Evolutionary conservation across 2,888 invertebrate species (phyloP).

Genomic region (Andrena bicolor): DNA sequence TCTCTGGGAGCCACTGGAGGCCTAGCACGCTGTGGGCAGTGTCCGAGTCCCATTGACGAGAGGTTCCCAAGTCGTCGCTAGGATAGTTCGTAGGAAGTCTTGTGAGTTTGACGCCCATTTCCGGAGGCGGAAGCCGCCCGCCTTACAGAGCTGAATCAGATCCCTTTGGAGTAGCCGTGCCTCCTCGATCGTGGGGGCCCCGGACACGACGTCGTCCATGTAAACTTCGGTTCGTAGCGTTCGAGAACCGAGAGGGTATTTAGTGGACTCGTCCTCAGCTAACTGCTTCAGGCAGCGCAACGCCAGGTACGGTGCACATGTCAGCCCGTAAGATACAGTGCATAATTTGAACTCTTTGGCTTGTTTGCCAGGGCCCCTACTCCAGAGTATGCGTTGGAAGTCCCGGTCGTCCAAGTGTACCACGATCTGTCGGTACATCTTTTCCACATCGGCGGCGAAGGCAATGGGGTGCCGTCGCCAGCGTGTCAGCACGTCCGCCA

Average conservation of each 20-base stretch:
- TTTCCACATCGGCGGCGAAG: not conserved
- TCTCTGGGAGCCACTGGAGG: constrained; percentile 34
- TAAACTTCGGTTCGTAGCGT: constrained; percentile 45
- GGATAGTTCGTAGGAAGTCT: not conserved
- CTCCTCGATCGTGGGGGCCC: constrained; percentile 21
- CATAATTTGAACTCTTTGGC: constrained; percentile 25
- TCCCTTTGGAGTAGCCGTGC: not conserved
- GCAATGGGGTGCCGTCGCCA: too few relatives aligned
- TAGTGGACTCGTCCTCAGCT: constrained; percentile 33
- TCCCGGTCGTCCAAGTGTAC: constrained; percentile 58
- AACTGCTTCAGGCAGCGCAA: constrained; percentile 46
- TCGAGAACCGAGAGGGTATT: constrained; percentile 39
- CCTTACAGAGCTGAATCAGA: constrained; percentile 31
- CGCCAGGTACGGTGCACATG: constrained; percentile 46
- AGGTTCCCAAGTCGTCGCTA: fast-evolving
- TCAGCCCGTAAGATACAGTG: constrained; percentile 46
- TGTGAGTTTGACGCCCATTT: constrained; percentile 24
- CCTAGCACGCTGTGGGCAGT: constrained; percentile 27
- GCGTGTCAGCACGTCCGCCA: too few relatives aligned
- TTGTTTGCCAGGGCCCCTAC: not conserved
- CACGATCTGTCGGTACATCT: constrained; percentile 17
- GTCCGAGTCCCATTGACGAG: not conserved
- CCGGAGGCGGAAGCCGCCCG: constrained; percentile 50
- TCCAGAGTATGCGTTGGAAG: constrained; percentile 80
- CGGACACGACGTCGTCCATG: constrained; percentile 64